phyloP scores from a whole-genome alignment of 1,140 invertebrate genomes.

The Monomorium pharaonis region DNA sequence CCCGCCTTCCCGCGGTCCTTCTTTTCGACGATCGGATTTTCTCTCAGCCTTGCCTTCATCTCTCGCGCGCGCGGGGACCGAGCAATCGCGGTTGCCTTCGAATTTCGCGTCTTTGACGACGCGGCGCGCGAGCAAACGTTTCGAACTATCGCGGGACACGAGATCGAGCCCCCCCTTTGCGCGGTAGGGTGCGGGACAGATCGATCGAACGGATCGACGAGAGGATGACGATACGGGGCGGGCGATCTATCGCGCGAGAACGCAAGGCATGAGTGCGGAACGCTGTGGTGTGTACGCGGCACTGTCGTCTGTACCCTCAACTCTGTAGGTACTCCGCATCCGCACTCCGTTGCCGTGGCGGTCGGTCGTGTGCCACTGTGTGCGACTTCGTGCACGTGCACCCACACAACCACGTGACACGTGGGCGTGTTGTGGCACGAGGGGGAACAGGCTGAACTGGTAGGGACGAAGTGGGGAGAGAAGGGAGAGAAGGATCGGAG shows the following conservation, averaged over 20 bases:
- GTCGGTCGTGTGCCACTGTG: constrained; percentile 32
- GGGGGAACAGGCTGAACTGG: constrained; percentile 37
- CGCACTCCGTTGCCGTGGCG: constrained; percentile 63
- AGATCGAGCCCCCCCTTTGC: not conserved
- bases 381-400: constrained; percentile 40
- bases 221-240: constrained; percentile 33
- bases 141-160: not conserved
- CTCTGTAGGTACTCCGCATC: constrained; percentile 74
- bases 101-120: constrained; percentile 31
- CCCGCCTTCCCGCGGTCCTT: not conserved
- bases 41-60: constrained; percentile 11
- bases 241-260: constrained; percentile 71
- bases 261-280: constrained; percentile 75
- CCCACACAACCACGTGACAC: constrained; percentile 50
- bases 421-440: constrained; percentile 61
- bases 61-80: constrained; percentile 20
- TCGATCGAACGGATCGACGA: constrained; percentile 40
- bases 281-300: constrained; percentile 78
- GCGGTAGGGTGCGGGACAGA: not conserved
- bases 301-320: constrained; percentile 76
- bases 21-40: constrained; percentile 32
- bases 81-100: constrained; percentile 8
- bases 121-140: not conserved
- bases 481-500: constrained; percentile 8
- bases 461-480: constrained; percentile 20